Base-by-base conservation (phyloP, 2,888 invertebrate genomes). In the Punctoribates punctum region DNA sequence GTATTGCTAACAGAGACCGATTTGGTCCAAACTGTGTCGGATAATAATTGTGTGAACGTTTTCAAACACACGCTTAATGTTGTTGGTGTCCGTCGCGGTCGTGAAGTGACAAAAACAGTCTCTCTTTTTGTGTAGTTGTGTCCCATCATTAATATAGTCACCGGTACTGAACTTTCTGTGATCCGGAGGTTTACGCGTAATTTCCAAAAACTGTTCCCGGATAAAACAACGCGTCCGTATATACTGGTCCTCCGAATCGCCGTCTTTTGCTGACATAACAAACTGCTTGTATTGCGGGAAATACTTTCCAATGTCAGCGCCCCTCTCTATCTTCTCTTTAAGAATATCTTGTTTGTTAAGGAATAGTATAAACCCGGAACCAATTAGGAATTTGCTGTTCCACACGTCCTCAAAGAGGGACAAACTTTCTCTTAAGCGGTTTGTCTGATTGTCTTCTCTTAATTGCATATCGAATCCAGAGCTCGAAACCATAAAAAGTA, bases 321-420 rank as follows among this genome's bases (percentile, higher is more conserved):
- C 91, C 73, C 87, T 86, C n/a, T 87, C 84, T 73, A 92, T 87
- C 84, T 93, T 93, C 72, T 87, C 86, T 80, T 89, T 87, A 74
- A 93, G 85, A 2, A 91, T 84, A 82, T 93, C 92, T 82, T 91
- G 91, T 82, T 93, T 93, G 83, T 93, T 93, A 51, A 93, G 86
- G 83, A 93, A 93, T 11, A 93, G 88, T 73, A 93, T 91, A 57
- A 92, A 85, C 2, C 91, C 92, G 0, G 91, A 89, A 79, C 89
- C 88, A 77, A 89, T 84, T 0, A 93, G 86, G 82, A 90, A 93
- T 79, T 89, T 87, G 85, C 89, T 92, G 80, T 88, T 89, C 90
- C 91, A 92, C 0, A 92, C 90, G 80, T 91, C 90, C 78, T 88
- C 87, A 80, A 93, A 93, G 0, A 92, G 85, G 38, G 86, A 86